Evolutionary conservation across 2,888 invertebrate species (phyloP).

Genomic region (Lepas anatifera): DNA sequence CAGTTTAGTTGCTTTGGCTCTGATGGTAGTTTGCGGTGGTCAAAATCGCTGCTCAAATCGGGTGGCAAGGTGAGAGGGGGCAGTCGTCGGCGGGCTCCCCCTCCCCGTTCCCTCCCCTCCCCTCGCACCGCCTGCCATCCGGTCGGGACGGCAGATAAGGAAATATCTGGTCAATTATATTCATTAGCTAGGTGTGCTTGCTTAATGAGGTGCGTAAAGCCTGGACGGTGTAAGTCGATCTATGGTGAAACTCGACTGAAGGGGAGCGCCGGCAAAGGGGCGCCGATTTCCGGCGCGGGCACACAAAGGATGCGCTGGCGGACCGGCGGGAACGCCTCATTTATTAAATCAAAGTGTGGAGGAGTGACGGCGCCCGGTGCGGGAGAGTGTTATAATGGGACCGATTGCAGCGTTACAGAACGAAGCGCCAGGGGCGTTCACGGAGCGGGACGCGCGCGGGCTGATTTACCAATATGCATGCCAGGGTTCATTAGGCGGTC

Average conservation of each 20-base stretch:
- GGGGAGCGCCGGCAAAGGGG: background rate
- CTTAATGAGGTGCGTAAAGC: constrained; percentile 2
- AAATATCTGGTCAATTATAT: background rate
- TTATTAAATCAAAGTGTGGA: constrained; percentile 4
- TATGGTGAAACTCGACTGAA: too few relatives aligned
- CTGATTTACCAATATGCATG: background rate
- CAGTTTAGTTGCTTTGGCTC: too few relatives aligned
- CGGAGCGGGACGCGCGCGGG: too few relatives aligned
- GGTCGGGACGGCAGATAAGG: background rate
- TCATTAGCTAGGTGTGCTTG: background rate
- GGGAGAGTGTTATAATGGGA: too few relatives aligned
- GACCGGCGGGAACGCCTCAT: background rate
- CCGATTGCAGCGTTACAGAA: too few relatives aligned
- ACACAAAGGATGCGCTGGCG: background rate
- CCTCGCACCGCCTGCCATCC: background rate
- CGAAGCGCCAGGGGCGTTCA: too few relatives aligned
- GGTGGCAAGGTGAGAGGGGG: too few relatives aligned
- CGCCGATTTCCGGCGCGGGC: background rate
- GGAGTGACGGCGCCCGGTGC: background rate
- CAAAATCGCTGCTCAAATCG: too few relatives aligned
- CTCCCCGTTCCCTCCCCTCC: too few relatives aligned
- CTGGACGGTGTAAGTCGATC: too few relatives aligned
- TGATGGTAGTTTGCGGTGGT: too few relatives aligned
- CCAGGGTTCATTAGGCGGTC: background rate
- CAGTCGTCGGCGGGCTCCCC: too few relatives aligned